Conservation (phyloP, 2,888 invertebrate species). For the Atrina japonica region DNA sequence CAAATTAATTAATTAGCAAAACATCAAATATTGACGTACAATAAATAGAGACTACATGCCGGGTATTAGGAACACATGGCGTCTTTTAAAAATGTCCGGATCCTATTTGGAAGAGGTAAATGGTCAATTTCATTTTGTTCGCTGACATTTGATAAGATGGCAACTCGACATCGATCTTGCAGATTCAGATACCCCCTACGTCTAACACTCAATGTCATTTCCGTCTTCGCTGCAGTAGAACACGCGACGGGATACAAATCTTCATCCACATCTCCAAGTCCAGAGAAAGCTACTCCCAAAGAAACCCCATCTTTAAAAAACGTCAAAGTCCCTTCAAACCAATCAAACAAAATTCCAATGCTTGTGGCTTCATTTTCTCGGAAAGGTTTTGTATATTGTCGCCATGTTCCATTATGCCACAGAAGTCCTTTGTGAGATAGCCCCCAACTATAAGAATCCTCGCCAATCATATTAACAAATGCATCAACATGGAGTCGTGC, state of each 20-base stretch:
- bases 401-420: conserved; percentile 86
- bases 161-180: conserved; percentile 84
- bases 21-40: neutral
- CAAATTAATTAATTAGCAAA: no score
- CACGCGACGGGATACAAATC: conserved; percentile 86
- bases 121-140: conserved; percentile 83
- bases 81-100: conserved; percentile 79
- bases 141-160: conserved; percentile 83
- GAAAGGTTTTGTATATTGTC: conserved; percentile 86
- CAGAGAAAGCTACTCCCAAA: conserved; percentile 87
- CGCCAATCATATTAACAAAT: conserved; percentile 88
- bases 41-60: no score
- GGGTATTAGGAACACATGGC: conserved; percentile 31
- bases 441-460: conserved; percentile 87
- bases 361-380: conserved; percentile 86
- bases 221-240: conserved; percentile 89
- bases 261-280: conserved; percentile 84
- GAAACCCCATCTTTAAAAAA: conserved; percentile 87
- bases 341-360: conserved; percentile 86
- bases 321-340: conserved; percentile 85
- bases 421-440: conserved; percentile 87
- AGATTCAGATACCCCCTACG: conserved; percentile 86
- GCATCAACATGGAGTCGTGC: conserved; percentile 86
- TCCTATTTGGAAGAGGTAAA: conserved; percentile 84
- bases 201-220: conserved; percentile 85